Percentiles rank a stretch among this genome's conserved stretches.
Evolutionary conservation across 2,113 vertebrate species (phyloP).

Genomic region (Cettia cetti): DNA sequence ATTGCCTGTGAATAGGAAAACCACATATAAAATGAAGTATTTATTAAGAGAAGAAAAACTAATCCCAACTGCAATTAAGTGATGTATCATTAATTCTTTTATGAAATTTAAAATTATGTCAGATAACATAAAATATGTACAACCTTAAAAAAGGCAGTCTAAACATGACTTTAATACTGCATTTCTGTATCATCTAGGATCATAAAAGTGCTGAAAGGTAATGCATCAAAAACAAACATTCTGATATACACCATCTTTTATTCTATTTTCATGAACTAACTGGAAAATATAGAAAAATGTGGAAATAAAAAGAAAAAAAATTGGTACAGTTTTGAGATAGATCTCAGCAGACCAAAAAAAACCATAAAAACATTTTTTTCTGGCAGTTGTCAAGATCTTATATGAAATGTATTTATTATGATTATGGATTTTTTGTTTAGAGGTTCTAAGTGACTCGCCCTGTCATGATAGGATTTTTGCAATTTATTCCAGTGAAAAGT

Average conservation of each 20-base stretch:
- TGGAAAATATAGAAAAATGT: background rate
- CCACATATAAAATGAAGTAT: background rate
- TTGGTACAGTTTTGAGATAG: background rate
- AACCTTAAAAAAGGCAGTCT: background rate
- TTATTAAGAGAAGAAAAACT: background rate
- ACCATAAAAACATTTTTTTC: background rate
- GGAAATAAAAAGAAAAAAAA: background rate
- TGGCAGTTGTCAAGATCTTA: background rate
- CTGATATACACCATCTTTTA: background rate
- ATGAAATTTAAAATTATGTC: background rate
- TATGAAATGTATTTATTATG: background rate
- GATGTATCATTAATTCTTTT: background rate
- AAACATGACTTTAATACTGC: background rate
- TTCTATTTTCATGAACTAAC: background rate
- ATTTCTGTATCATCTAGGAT: background rate
- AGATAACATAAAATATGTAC: background rate
- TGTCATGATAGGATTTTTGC: background rate
- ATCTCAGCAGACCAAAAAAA: background rate
- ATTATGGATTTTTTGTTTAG: background rate
- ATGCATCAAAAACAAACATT: background rate
- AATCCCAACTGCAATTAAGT: background rate
- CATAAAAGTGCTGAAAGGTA: background rate
- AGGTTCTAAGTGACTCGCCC: background rate
- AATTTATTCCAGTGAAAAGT: background rate
- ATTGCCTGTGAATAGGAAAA: background rate